Conservation (phyloP, 2,888 invertebrate genomes). For the Catocala nupta region DNA sequence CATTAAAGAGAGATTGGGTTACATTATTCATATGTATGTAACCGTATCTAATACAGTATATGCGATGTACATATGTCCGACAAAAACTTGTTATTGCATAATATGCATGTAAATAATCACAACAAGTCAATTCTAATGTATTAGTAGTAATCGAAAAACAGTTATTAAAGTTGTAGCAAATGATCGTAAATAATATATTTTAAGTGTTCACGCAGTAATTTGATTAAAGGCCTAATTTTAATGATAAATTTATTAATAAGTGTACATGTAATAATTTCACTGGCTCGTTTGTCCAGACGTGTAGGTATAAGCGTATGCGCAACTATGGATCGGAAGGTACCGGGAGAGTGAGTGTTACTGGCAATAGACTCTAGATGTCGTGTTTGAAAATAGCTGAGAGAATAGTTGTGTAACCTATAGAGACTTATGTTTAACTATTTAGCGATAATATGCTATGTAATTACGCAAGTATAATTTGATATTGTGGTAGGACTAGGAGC, state of each 20-base stretch:
- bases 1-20: conserved; percentile 34
- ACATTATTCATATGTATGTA: conserved; percentile 25
- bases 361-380: no score
- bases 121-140: conserved; percentile 31
- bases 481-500: not conserved
- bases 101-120: conserved; percentile 28
- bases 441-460: not conserved
- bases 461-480: conserved; percentile 5
- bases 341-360: no score
- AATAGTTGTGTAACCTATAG: no score
- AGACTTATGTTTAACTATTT: no score
- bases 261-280: not conserved
- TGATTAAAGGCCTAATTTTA: conserved; percentile 37
- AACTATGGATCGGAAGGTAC: no score
- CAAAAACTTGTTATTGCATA: conserved; percentile 39
- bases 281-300: no score
- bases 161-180: conserved; percentile 29
- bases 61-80: conserved; percentile 36
- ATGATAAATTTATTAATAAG: conserved; percentile 27
- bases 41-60: conserved; percentile 30
- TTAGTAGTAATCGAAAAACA: conserved; percentile 42
- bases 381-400: no score
- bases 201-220: conserved; percentile 22
- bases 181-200: conserved; percentile 7
- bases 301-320: no score